Evolutionary conservation across 2,797 vertebrate species (phyloP), one percentile per base, ranked within the genome.

Genomic region (Limnodromus scolopaceus): DNA sequence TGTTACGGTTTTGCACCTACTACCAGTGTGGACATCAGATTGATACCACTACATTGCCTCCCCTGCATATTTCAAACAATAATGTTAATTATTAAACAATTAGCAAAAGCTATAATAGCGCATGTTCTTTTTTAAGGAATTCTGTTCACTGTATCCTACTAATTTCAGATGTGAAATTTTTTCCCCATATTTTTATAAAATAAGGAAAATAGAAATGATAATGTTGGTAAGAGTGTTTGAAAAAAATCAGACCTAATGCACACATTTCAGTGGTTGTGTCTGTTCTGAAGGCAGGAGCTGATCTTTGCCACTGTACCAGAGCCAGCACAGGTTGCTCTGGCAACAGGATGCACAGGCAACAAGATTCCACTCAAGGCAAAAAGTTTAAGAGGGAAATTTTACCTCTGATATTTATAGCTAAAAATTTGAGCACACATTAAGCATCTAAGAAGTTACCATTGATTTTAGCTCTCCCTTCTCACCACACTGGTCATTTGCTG

Each of bases 301-400:
- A 96, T 94, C 89, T 92, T 94, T 94, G 84, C 80, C 85, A 54
- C 83, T 27, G 15, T 7, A 48, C 28, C 43, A 48, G 36, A 22
- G 66, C 66, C 72, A 48, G 28, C 8, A 19, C 63, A 53, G 83
- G 96, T 95, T 96, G 92, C 96, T 95, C 83, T 84, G 93, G 95
- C 93, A 96, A 97, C 95, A 87, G 84, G 85, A 87, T 79, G 63
- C 85, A 68, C 58, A 77, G 41, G 77, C 86, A 96, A 81, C 71
- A 87, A 55, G 63, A 77, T 74, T 80, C 46, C 64, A 66, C 68
- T 87, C 83, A 23, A 63, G 30, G 90, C 63, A 88, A 53, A 60
- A 84, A 83, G 65, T 93, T 90, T 65, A 74, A 84, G 74, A 70
- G 41, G 46, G 32, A 95, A 75, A 74, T 69, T 77, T 94, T 88